Percentiles rank a stretch among this genome's conserved stretches.
These are phyloP conservation scores for Anthrax anthrax DNA, from an alignment of 2,888 invertebrate genomes.

Conservation along the genomic window DNA sequence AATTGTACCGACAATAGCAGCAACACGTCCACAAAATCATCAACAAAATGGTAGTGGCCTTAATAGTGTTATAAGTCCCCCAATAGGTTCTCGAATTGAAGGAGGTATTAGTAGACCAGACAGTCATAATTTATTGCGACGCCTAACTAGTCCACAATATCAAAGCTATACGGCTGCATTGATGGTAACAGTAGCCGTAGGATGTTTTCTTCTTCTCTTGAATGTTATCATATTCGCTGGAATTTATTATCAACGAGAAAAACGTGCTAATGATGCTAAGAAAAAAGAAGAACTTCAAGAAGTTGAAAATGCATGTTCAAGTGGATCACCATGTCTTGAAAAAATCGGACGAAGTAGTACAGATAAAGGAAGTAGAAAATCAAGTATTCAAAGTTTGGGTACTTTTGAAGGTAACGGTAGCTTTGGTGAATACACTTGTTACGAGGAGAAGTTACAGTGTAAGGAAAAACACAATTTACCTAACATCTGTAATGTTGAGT, in stretches of 20 bases:
- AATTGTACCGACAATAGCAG: slow-evolving; percentile 27
- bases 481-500: slow-evolving; percentile 44
- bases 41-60: slow-evolving; percentile 11
- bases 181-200: slow-evolving; percentile 75
- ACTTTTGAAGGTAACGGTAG: slow-evolving; percentile 21
- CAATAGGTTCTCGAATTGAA: slow-evolving; percentile 1
- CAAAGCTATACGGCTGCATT: slow-evolving; percentile 81
- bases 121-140: slow-evolving; percentile 55
- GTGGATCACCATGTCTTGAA: slow-evolving; percentile 30
- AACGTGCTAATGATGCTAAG: slow-evolving; percentile 47
- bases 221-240: slow-evolving; percentile 80
- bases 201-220: slow-evolving; percentile 64
- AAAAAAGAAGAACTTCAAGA: slow-evolving; percentile 63
- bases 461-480: slow-evolving; percentile 43
- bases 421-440: slow-evolving; percentile 52
- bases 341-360: slow-evolving; percentile 17
- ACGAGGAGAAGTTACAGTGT: slow-evolving; percentile 43
- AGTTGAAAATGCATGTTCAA: slow-evolving; percentile 51
- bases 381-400: slow-evolving; percentile 39
- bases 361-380: slow-evolving; percentile 36
- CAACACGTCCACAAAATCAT: slow-evolving; percentile 19
- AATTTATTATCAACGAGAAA: slow-evolving; percentile 70
- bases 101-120: slow-evolving; percentile 32
- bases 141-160: slow-evolving; percentile 63
- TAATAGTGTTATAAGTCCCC: slow-evolving; percentile 2